These are phyloP conservation scores for Crocuta crocuta DNA, from an alignment of 2,113 vertebrate genomes.

Conservation along the genomic window DNA sequence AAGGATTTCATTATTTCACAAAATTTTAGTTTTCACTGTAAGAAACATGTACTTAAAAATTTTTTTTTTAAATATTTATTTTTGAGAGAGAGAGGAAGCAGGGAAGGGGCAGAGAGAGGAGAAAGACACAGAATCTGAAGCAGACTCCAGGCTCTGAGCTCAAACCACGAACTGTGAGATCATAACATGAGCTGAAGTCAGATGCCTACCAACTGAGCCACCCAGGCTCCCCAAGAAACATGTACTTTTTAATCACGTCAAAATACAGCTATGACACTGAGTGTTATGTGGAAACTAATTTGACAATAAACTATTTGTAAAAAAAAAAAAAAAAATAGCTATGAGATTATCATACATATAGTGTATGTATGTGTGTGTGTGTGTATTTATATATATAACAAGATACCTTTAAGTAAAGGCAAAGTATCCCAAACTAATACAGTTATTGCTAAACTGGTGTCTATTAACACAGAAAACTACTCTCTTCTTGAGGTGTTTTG, in stretches of 20 bases:
- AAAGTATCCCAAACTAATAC: neutral
- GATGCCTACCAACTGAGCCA: no score
- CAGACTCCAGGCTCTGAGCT: no score
- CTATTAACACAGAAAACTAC: neutral
- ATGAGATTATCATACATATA: neutral
- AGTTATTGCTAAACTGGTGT: conserved; percentile 14
- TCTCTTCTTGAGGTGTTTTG: neutral
- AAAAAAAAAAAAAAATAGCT: no score
- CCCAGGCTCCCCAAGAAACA: neutral
- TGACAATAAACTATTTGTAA: no score
- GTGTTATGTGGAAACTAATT: no score
- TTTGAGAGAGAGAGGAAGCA: no score
- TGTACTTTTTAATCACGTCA: conserved; percentile 1
- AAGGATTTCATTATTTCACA: conserved; percentile 21
- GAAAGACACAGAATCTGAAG: no score
- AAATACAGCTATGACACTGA: conserved; percentile 58
- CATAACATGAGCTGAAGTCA: no score
- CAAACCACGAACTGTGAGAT: no score
- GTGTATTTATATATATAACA: neutral
- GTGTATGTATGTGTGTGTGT: neutral
- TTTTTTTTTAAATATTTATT: no score
- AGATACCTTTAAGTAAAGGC: neutral
- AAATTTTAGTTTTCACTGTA: conserved; percentile 19
- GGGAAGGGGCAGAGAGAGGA: no score
- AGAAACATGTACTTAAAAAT: neutral